Evolutionary conservation across 2,888 invertebrate species (phyloP).

Genomic region (Ypsolopha sequella): DNA sequence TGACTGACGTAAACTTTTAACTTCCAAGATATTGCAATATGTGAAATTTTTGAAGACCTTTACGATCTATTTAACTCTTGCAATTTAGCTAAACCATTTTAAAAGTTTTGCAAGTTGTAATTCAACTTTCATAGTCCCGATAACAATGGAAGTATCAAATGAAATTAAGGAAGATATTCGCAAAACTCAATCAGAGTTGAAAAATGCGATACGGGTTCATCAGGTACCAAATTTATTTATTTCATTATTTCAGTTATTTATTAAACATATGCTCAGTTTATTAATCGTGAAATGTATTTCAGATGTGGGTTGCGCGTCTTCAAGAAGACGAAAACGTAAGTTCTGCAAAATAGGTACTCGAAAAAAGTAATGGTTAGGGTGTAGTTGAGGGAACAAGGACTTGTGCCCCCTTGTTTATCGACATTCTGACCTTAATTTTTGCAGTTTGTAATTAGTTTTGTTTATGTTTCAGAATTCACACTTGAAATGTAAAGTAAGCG

Average conservation of each 20-base stretch:
- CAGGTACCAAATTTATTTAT: conserved; percentile 43
- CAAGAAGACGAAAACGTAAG: conserved; percentile 70
- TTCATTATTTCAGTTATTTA: neutral
- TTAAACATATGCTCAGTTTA: conserved; percentile 1
- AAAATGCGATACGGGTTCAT: conserved; percentile 74
- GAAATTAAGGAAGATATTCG: conserved; percentile 73
- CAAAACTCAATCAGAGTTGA: conserved; percentile 70
- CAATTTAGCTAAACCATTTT: neutral
- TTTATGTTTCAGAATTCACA: conserved; percentile 57
- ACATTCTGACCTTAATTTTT: too few species aligned
- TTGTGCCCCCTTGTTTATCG: neutral
- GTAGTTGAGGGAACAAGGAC: neutral
- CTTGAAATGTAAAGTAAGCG: conserved; percentile 65
- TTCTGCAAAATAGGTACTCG: conserved; percentile 12
- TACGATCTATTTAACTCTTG: too few species aligned
- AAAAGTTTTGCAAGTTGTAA: conserved; percentile 2
- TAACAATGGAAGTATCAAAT: conserved; percentile 72
- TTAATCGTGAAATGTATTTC: conserved; percentile 18
- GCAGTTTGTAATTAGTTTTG: conserved; percentile 4
- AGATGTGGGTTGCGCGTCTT: conserved; percentile 69
- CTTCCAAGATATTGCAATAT: too few species aligned
- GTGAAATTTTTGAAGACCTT: neutral
- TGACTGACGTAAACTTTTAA: too few species aligned
- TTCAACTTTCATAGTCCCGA: conserved; percentile 15
- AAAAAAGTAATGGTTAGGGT: neutral